A percentile compares a stretch with the other conserved stretches of the same genome.
These are phyloP conservation scores for Pipistrellus pygmaeus DNA, from an alignment of 2,797 vertebrate species.

Conservation along the genomic window DNA sequence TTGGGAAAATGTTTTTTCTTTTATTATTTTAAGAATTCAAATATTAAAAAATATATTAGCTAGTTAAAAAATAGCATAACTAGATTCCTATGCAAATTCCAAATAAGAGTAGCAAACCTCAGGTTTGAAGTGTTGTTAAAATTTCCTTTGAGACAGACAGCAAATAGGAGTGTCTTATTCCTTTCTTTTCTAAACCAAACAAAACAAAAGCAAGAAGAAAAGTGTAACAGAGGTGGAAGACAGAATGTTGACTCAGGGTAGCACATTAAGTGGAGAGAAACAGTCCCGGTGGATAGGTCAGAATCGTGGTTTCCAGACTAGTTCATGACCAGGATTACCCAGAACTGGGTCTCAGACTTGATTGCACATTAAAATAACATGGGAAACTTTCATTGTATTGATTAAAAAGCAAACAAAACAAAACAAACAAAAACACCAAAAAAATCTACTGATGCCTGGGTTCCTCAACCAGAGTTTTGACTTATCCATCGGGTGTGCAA, in stretches of 20 bases:
- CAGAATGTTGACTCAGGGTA: not conserved
- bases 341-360: not conserved
- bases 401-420: not conserved
- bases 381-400: not conserved
- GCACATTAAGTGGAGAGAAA: conserved; percentile 21
- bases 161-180: not conserved
- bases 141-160: not conserved
- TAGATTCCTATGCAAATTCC: conserved; percentile 23
- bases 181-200: conserved; percentile 42
- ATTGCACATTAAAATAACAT: not conserved
- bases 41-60: not conserved
- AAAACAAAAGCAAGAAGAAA: not conserved
- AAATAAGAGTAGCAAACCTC: not conserved
- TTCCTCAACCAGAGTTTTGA: not conserved
- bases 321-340: not conserved
- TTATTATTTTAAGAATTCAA: not conserved
- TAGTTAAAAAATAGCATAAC: not conserved
- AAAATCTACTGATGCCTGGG: not conserved
- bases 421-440: not conserved
- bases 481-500: not conserved
- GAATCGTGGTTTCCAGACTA: not conserved
- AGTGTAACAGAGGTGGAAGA: not conserved
- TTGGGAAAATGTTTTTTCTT: not conserved
- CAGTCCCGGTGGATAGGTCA: not conserved
- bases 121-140: not conserved